Evolutionary conservation across 2,888 invertebrate genomes (phyloP).

Genomic region (Ichneumoninae sp.): DNA sequence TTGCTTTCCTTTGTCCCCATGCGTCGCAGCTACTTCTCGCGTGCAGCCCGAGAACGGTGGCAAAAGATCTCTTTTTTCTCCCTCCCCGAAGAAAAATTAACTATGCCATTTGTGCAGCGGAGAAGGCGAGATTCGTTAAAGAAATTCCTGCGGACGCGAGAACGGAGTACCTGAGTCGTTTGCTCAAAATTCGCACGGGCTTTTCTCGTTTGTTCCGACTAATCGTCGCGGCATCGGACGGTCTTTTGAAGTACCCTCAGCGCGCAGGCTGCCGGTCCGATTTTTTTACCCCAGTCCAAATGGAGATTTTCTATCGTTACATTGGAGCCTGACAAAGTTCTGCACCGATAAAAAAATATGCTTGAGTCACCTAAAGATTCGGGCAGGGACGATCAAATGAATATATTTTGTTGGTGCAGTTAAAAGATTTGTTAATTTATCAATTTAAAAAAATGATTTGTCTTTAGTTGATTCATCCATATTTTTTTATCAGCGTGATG

Average conservation of each 20-base stretch:
- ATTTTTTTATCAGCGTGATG: too few species aligned
- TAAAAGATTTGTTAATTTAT: too few species aligned
- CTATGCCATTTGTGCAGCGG: background rate
- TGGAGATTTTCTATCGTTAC: too few species aligned
- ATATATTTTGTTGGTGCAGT: too few species aligned
- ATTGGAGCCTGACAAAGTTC: too few species aligned
- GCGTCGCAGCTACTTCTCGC: conserved; percentile 9
- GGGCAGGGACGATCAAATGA: too few species aligned
- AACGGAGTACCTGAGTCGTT: conserved; percentile 32
- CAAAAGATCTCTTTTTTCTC: conserved; percentile 22
- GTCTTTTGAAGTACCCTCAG: background rate
- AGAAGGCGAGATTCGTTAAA: conserved; percentile 15
- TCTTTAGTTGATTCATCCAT: too few species aligned
- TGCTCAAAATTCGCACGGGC: conserved; percentile 2
- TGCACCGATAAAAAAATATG: too few species aligned
- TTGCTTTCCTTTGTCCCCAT: conserved; percentile 29
- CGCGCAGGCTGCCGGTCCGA: conserved; percentile 10
- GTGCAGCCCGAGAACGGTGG: conserved; percentile 37
- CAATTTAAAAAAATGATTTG: too few species aligned
- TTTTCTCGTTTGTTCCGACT: background rate
- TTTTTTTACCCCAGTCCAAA: background rate
- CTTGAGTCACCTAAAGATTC: too few species aligned
- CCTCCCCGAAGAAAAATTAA: conserved; percentile 15
- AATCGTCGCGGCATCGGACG: background rate
- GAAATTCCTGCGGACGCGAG: conserved; percentile 31